These are phyloP conservation scores for Semnornis frantzii DNA, from an alignment of 2,113 vertebrate species.

Conservation along the genomic window DNA sequence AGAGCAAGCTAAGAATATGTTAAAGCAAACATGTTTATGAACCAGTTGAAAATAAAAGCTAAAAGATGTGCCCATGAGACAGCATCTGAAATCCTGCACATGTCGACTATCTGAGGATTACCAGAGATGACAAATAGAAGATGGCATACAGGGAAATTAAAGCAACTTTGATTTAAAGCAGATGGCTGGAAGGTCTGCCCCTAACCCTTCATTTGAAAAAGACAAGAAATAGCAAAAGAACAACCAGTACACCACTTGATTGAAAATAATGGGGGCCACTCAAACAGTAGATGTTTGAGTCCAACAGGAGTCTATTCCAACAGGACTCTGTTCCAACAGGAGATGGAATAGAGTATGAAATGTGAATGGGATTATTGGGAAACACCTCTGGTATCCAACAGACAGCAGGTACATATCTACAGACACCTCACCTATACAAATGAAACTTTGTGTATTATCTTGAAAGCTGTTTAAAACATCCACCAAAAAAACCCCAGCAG, in stretches of 20 bases:
- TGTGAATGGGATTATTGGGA: background rate
- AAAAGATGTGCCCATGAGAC: conserved; percentile 37
- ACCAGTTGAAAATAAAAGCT: conserved; percentile 22
- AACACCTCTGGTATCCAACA: background rate
- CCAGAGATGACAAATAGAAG: conserved; percentile 57
- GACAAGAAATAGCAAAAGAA: background rate
- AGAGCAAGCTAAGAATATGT: conserved; percentile 30
- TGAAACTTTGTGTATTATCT: background rate
- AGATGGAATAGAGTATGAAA: background rate
- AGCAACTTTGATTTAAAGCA: conserved; percentile 67
- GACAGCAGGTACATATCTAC: background rate
- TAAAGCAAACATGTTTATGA: conserved; percentile 44
- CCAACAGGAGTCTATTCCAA: too few species aligned
- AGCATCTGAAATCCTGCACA: conserved; percentile 40
- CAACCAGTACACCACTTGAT: background rate
- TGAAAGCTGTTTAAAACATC: background rate
- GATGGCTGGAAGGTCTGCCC: conserved; percentile 15
- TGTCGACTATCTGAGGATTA: conserved; percentile 62
- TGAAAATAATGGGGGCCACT: background rate
- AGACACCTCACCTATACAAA: background rate
- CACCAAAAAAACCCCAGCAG: background rate
- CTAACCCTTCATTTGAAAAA: background rate
- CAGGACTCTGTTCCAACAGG: background rate
- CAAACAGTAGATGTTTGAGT: background rate
- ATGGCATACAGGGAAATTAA: conserved; percentile 67